Evolutionary conservation across 2,888 invertebrate species (phyloP).

Genomic region (Gortyna flavago): DNA sequence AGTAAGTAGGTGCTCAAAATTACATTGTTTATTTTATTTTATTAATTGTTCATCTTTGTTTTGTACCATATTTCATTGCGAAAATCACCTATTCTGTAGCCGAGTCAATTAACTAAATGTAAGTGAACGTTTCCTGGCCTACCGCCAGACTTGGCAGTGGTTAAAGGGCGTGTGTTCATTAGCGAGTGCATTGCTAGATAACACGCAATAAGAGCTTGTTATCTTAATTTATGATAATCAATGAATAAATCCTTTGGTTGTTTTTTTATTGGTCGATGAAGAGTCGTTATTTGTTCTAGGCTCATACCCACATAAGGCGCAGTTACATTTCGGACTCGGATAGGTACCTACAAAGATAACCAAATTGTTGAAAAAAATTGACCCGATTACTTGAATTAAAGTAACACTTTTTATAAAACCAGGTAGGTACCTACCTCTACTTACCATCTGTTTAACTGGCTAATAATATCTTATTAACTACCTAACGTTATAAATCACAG

Average conservation of each 20-base stretch:
- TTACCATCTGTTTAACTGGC: not conserved
- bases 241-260: not conserved
- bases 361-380: not conserved
- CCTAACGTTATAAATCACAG: not conserved
- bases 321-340: not conserved
- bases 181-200: slow-evolving; percentile 28
- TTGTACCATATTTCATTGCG: slow-evolving; percentile 16
- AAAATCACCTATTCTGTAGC: slow-evolving; percentile 34
- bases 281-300: not conserved
- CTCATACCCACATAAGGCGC: not conserved
- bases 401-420: not conserved
- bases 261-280: not conserved
- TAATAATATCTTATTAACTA: not conserved
- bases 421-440: too few relatives aligned
- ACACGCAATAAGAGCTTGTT: not conserved
- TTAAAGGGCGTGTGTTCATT: slow-evolving; percentile 47
- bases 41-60: not conserved
- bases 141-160: slow-evolving; percentile 40
- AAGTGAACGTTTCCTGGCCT: slow-evolving; percentile 49
- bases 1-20: not conserved
- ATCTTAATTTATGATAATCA: not conserved
- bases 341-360: not conserved
- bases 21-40: not conserved
- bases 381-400: not conserved
- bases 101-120: slow-evolving; percentile 46